Evolutionary conservation across 2,113 vertebrate genomes (phyloP), one percentile per base, ranked within the genome.

Genomic region (Platysternon megacephalum): DNA sequence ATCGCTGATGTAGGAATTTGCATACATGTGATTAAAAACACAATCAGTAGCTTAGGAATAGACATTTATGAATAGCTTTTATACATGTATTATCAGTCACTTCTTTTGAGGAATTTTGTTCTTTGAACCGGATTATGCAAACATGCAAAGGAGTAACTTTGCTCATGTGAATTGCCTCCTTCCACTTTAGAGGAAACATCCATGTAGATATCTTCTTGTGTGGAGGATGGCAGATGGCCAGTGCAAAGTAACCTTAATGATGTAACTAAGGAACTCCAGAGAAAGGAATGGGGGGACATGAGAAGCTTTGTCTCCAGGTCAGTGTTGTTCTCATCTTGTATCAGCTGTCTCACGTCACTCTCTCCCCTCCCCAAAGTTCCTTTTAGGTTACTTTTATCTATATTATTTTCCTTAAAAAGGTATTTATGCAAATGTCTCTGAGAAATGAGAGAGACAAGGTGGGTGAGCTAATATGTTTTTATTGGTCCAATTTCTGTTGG

Each of bases 11-110:
- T 0, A 56, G 56, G 28, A 78, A 4, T 91, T 65, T 52, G 9
- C 82, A 4, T 51, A n/a, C 17, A 44, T 65, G 35, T 17, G 84
- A 46, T 0, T 0, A 0, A 84, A 68, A 55, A 88, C 3, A 10
- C 19, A 88, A n/a, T 55, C 13, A 85, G 2, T 74, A 90, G 13
- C 10, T 79, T 74, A 49, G 8, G 28, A 85, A 35, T 83, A 86
- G 49, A 83, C 1, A 89, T 80, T 21, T 53, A 0, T 53, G 80
- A 32, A 0, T 12, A 24, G 32, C 32, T 32, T 9, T 53, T 10
- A 4, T 22, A 0, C 46, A 0, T 79, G 46, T 72, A 84, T 85
- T 4, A n/a, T 29, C 1, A 48, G 83, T 24, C 35, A 42, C 22
- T 85, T 93, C 39, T n/a, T 35, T 42, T 8, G 72, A 1, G 22